Evolutionary conservation across 2,113 vertebrate species (phyloP).

Genomic region (Coregonus clupeaformis): DNA sequence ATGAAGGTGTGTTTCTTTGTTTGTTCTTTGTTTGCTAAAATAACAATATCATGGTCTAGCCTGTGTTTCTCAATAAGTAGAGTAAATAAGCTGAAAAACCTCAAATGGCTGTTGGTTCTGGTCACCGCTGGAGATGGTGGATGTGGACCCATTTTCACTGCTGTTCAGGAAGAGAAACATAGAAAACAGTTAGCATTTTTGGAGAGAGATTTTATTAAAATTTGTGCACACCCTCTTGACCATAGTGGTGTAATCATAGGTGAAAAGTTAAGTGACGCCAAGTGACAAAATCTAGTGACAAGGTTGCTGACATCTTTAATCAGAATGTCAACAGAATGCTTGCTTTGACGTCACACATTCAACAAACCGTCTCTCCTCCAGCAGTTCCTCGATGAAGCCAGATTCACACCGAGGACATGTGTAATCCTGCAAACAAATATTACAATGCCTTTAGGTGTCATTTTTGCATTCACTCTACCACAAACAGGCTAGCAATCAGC

Average conservation of each 20-base stretch:
- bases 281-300: too few relatives aligned
- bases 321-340: neutral
- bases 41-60: neutral
- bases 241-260: neutral
- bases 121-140: conserved; percentile 76
- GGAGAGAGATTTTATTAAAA: neutral
- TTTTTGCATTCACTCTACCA: neutral
- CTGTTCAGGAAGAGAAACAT: conserved; percentile 67
- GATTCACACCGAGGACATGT: conserved; percentile 94
- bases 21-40: neutral
- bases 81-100: conserved; percentile 66
- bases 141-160: conserved; percentile 81
- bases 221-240: too few relatives aligned
- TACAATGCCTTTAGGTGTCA: neutral
- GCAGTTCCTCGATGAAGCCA: conserved; percentile 93
- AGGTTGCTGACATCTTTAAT: neutral
- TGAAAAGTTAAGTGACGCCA: neutral
- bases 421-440: conserved; percentile 79
- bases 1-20: neutral
- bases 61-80: neutral
- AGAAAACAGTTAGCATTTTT: conserved; percentile 27
- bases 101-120: conserved; percentile 87
- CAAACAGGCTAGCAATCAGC: neutral
- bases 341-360: conserved; percentile 6
- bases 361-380: conserved; percentile 87